Conservation (phyloP, 2,888 invertebrate genomes). For the Microplitis deprimator region DNA sequence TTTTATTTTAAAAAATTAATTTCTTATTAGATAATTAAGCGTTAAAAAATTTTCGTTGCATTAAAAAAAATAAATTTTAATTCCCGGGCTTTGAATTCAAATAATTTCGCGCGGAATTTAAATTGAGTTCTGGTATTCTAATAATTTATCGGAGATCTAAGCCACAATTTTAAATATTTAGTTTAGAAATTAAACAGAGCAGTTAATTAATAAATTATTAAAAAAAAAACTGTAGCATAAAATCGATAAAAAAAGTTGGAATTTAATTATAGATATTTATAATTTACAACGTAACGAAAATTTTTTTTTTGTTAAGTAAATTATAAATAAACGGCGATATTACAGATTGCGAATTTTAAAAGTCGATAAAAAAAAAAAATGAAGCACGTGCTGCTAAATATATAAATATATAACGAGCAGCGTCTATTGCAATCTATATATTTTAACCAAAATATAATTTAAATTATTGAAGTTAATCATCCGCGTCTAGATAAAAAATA, state of each 20-base stretch:
- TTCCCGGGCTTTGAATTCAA: no score
- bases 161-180: no score
- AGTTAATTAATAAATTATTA: no score
- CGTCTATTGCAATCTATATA: not conserved
- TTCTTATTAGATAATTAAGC: not conserved
- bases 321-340: not conserved
- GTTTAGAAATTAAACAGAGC: no score
- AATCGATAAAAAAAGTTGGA: no score
- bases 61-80: no score
- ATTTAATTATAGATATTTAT: no score
- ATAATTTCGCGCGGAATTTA: no score
- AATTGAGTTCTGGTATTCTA: no score
- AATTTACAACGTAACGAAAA: no score
- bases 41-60: not conserved
- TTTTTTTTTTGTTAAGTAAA: not conserved
- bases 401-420: conserved; percentile 5
- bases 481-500: conserved; percentile 18
- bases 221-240: no score
- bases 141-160: no score
- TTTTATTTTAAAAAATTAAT: not conserved
- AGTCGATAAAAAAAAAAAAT: conserved; percentile 3
- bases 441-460: not conserved
- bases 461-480: not conserved
- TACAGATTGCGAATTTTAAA: not conserved
- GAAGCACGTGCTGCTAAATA: conserved; percentile 9